Percentiles rank a stretch among this genome's conserved stretches.
Evolutionary conservation across 2,888 invertebrate species (phyloP).

Genomic region (Apamea sordens): DNA sequence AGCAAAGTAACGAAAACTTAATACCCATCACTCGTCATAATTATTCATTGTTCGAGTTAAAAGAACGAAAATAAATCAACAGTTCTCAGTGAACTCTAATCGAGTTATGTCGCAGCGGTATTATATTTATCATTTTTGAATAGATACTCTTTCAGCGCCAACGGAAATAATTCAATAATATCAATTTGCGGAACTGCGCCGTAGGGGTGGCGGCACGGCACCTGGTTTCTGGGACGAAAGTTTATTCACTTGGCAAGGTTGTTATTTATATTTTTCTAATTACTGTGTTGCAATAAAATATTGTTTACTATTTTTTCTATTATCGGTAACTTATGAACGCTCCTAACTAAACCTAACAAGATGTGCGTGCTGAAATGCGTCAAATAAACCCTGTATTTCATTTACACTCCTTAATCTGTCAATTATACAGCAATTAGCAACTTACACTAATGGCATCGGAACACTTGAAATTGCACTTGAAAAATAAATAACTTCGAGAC

Average conservation of each 20-base stretch:
- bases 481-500: constrained; percentile 14
- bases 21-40: not conserved
- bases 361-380: not conserved
- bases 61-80: constrained; percentile 9
- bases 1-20: not conserved
- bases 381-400: not conserved
- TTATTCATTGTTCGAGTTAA: not conserved
- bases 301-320: not conserved
- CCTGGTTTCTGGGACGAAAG: not conserved
- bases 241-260: not conserved
- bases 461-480: constrained; percentile 4
- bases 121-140: constrained; percentile 26
- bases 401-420: not conserved
- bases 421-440: not conserved
- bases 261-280: constrained; percentile 1
- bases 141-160: constrained; percentile 1
- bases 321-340: not conserved
- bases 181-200: constrained; percentile 1
- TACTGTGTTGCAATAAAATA: not conserved
- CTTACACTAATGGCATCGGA: not conserved
- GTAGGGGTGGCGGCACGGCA: not conserved
- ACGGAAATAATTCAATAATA: constrained; percentile 40
- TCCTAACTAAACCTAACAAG: not conserved
- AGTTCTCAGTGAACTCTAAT: not conserved
- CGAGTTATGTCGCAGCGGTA: not conserved